Percentiles rank a stretch among this genome's conserved stretches.
Conservation (phyloP, 2,888 invertebrate species). For the Galerucella calmariensis region DNA sequence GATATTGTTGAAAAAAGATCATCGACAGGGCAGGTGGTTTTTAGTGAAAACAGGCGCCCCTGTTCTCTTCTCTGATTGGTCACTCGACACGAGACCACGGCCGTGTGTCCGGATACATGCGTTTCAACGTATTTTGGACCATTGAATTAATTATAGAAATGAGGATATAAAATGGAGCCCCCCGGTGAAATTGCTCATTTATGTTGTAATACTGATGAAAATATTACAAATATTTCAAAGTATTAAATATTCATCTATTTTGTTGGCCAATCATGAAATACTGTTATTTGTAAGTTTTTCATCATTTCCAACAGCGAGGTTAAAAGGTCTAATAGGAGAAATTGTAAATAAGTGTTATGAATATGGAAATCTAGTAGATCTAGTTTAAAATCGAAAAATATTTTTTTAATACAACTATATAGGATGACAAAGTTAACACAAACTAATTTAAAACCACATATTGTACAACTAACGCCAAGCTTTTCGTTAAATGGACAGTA, state of each 20-base stretch:
- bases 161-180: slow-evolving; percentile 35
- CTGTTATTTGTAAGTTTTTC: too few species aligned
- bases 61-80: slow-evolving; percentile 58
- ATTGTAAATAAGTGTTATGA: too few species aligned
- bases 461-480: too few species aligned
- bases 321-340: too few species aligned
- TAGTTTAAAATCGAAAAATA: too few species aligned
- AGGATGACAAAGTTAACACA: too few species aligned
- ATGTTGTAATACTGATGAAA: background rate
- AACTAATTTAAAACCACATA: too few species aligned
- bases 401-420: too few species aligned
- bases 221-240: background rate
- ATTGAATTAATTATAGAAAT: slow-evolving; percentile 46
- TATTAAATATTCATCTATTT: background rate
- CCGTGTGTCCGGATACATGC: slow-evolving; percentile 45
- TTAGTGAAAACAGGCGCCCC: slow-evolving; percentile 59
- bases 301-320: too few species aligned
- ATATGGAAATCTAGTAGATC: too few species aligned
- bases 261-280: too few species aligned
- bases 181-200: slow-evolving; percentile 25
- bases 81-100: slow-evolving; percentile 59
- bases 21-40: slow-evolving; percentile 61
- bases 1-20: slow-evolving; percentile 52
- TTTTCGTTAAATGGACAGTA: too few species aligned
- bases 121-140: slow-evolving; percentile 44